These are phyloP conservation scores for Thalassoma bifasciatum DNA, from an alignment of 2,113 vertebrate genomes.

Conservation along the genomic window DNA sequence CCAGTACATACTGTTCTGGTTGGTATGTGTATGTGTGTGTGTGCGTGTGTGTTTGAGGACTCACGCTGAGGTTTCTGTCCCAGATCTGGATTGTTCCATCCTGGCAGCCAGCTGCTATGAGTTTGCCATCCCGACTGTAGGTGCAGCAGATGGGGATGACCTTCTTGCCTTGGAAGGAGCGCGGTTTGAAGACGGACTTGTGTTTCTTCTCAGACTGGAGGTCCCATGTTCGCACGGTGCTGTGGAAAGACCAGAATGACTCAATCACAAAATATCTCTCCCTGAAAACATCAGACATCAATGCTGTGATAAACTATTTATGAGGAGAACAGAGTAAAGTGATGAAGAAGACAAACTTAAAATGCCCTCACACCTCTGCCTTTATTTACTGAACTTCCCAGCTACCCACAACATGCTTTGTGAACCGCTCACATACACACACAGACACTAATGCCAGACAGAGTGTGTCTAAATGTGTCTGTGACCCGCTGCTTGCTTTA, in stretches of 20 bases:
- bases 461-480: constrained; percentile 71
- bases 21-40: constrained; percentile 20
- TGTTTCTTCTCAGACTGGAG: constrained; percentile 93
- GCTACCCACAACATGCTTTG: constrained; percentile 31
- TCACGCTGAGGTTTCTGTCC: constrained; percentile 96
- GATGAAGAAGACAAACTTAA: background rate
- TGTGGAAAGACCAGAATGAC: constrained; percentile 65
- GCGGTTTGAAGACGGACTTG: constrained; percentile 93
- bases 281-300: constrained; percentile 43
- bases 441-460: constrained; percentile 47
- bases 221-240: constrained; percentile 97
- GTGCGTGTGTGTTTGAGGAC: constrained; percentile 64
- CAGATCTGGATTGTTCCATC: constrained; percentile 98
- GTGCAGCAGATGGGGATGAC: constrained; percentile 93
- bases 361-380: background rate
- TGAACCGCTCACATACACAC: constrained; percentile 31
- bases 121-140: constrained; percentile 94
- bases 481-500: constrained; percentile 62
- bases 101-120: constrained; percentile 95
- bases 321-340: background rate
- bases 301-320: constrained; percentile 40
- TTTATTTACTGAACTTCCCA: constrained; percentile 34
- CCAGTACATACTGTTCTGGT: constrained; percentile 1
- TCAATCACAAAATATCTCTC: constrained; percentile 26
- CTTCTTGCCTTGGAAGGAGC: constrained; percentile 92